Percentiles rank a stretch among this genome's conserved stretches.
These are phyloP conservation scores for Ophioninae sp. DNA, from an alignment of 2,888 invertebrate genomes.

Conservation along the genomic window DNA sequence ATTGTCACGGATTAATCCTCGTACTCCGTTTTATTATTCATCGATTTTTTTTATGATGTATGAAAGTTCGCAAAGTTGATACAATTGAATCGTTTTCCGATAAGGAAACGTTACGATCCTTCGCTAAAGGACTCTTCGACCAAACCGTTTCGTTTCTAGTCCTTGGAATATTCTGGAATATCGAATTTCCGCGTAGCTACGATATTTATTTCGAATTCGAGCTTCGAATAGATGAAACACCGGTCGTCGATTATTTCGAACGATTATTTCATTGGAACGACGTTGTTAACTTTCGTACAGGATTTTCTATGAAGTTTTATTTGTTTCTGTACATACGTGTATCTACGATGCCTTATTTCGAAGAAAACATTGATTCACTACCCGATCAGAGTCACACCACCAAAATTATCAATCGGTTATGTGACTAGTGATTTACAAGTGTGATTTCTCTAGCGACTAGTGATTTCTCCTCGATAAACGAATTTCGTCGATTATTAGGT, in stretches of 20 bases:
- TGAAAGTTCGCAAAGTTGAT: no score
- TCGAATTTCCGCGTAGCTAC: no score
- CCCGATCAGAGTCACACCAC: constrained; percentile 21
- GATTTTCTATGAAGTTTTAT: constrained; percentile 25
- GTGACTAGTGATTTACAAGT: constrained; percentile 17
- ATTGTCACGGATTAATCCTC: constrained; percentile 4
- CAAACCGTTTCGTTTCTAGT: no score
- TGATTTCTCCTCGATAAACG: constrained; percentile 12
- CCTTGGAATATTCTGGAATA: no score
- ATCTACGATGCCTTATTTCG: constrained; percentile 20
- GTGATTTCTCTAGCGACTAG: not conserved
- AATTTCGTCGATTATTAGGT: constrained; percentile 34
- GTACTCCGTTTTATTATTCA: not conserved
- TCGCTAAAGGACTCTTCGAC: no score
- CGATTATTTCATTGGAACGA: constrained; percentile 4
- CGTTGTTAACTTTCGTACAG: constrained; percentile 14
- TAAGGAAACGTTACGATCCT: no score
- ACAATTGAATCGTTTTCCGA: no score
- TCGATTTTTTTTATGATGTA: not conserved
- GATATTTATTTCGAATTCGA: no score
- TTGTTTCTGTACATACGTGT: constrained; percentile 18
- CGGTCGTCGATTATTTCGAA: not conserved
- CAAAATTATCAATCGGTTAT: constrained; percentile 13
- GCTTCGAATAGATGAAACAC: not conserved
- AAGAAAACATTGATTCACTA: constrained; percentile 17